phyloP scores from a whole-genome alignment of 2,797 vertebrate genomes.

The Delichon dasypus region DNA sequence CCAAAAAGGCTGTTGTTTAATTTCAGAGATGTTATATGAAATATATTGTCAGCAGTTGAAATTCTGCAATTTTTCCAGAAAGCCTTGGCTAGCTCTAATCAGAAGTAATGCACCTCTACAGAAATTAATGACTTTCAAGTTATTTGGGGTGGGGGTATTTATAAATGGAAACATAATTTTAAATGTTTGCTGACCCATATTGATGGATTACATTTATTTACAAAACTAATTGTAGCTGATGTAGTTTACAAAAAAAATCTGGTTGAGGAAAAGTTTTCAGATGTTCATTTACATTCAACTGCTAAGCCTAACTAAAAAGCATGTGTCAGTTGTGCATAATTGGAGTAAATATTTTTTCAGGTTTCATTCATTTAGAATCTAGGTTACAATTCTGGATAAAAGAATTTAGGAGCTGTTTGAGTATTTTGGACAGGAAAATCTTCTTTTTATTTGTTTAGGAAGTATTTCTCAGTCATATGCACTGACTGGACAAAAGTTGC shows the following conservation, averaged over 20 bases:
- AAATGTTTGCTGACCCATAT: background rate
- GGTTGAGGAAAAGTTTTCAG: background rate
- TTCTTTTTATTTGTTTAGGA: conserved; percentile 39
- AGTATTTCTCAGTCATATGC: conserved; percentile 1
- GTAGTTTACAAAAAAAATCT: background rate
- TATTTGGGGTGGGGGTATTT: background rate
- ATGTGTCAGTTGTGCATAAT: background rate
- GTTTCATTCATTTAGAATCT: conserved; percentile 25
- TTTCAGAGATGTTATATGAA: background rate
- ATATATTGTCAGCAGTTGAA: background rate
- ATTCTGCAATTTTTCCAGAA: background rate
- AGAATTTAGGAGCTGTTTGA: conserved; percentile 34
- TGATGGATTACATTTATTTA: background rate
- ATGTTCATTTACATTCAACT: background rate
- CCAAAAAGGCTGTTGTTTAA: background rate
- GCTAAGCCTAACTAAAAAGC: background rate
- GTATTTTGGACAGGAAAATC: conserved; percentile 32
- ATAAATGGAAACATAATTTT: background rate
- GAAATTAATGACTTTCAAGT: background rate
- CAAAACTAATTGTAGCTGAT: background rate
- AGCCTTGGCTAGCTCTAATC: background rate
- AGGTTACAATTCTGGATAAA: conserved; percentile 7
- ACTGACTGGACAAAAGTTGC: background rate
- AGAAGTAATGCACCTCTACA: background rate
- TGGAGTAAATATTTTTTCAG: conserved; percentile 54